Evolutionary conservation across 1,140 invertebrate genomes (phyloP).

Genomic region (Antheraea pernyi): DNA sequence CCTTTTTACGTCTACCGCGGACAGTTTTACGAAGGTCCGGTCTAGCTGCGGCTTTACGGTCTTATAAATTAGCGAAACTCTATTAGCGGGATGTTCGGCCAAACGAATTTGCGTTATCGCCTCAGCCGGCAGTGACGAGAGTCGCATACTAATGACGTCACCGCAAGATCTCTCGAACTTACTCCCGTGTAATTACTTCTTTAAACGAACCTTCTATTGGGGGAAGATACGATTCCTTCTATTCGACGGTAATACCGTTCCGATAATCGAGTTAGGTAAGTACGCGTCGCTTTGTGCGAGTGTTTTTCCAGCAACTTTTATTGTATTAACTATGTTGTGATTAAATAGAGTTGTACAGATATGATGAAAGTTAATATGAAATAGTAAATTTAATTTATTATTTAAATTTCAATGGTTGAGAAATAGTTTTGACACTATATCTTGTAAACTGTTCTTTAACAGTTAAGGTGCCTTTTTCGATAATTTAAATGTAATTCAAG

Average conservation of each 20-base stretch:
- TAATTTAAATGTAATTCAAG: too few relatives aligned
- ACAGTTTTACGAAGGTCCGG: conserved; percentile 68
- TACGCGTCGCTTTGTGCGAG: conserved; percentile 26
- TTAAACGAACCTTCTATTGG: conserved; percentile 61
- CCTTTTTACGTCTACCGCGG: conserved; percentile 69
- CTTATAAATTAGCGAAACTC: conserved; percentile 79
- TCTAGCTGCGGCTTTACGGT: conserved; percentile 62
- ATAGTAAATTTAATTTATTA: too few relatives aligned
- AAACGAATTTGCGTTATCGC: conserved; percentile 79
- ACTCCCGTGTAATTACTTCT: conserved; percentile 72
- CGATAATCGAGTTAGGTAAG: conserved; percentile 49
- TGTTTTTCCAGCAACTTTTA: conserved; percentile 23
- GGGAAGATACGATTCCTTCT: conserved; percentile 50
- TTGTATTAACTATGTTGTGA: background rate
- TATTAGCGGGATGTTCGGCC: conserved; percentile 76
- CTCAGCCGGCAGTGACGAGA: conserved; percentile 56
- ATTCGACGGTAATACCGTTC: conserved; percentile 43
- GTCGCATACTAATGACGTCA: conserved; percentile 66
- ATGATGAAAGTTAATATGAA: too few relatives aligned
- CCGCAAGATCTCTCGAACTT: conserved; percentile 54
- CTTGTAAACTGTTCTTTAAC: too few relatives aligned
- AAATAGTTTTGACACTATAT: too few relatives aligned
- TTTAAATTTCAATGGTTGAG: background rate
- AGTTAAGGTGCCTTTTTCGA: too few relatives aligned
- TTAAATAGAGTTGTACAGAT: background rate